Percentiles rank a stretch among this genome's conserved stretches.
Conservation (phyloP, 2,888 invertebrate genomes). For the Cordilura impudica region DNA sequence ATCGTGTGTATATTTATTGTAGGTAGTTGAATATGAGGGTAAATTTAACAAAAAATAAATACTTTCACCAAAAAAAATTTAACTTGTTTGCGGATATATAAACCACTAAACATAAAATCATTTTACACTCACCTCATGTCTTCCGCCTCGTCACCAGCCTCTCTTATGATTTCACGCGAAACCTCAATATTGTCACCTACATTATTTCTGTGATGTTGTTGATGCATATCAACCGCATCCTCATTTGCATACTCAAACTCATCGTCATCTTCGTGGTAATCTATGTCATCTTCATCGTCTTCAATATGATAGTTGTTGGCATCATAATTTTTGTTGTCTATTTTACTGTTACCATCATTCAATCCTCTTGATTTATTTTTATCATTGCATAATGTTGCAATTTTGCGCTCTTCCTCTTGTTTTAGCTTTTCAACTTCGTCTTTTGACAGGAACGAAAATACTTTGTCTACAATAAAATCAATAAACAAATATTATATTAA, state of each 20-base stretch:
- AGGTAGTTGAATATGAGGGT: constrained; percentile 26
- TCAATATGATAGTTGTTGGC: constrained; percentile 62
- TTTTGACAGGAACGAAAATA: constrained; percentile 94
- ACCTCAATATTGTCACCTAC: constrained; percentile 59
- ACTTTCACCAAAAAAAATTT: constrained; percentile 64
- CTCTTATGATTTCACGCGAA: constrained; percentile 45
- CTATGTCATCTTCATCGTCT: constrained; percentile 65
- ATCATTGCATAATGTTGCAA: constrained; percentile 81
- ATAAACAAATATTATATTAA: constrained; percentile 34
- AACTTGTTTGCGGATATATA: constrained; percentile 5
- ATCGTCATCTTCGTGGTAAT: constrained; percentile 62
- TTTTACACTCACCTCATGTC: constrained; percentile 72
- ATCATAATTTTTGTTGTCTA: constrained; percentile 66
- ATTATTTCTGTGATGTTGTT: constrained; percentile 59
- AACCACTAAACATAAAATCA: constrained; percentile 8
- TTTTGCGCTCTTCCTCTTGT: constrained; percentile 94
- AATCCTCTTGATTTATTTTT: constrained; percentile 77
- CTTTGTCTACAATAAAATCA: constrained; percentile 84
- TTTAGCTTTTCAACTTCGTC: constrained; percentile 96
- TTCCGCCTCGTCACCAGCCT: constrained; percentile 67
- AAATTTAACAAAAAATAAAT: constrained; percentile 46
- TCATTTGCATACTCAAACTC: constrained; percentile 68
- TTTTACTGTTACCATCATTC: constrained; percentile 73
- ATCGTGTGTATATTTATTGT: neutral
- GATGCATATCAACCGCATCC: constrained; percentile 53